Evolutionary conservation across 92 coral and sea anemone species (phyloP), one percentile per base, ranked within the genome.

Genomic region (Epizoanthus fatuus): DNA sequence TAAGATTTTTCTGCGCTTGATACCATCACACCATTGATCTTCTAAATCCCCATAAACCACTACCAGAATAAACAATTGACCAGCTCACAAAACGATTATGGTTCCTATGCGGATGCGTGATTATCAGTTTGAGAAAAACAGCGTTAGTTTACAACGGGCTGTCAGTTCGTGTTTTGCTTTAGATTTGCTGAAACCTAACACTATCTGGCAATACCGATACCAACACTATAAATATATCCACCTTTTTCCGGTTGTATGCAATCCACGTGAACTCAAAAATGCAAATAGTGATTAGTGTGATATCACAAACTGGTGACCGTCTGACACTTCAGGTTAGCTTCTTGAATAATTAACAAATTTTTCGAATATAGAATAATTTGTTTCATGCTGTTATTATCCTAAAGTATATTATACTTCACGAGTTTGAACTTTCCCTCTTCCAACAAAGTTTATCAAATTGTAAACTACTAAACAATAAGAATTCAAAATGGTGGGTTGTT

Each of bases 391-490:
- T 29, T 60, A 54, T 32, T 35, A 29, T 74, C 63, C 44, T 6
- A 53, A 53, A 29, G 42, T 63, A 74, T 54, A 74, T 13, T 54
- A 74, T 13, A 74, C 56, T 52, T 32, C 63, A 54, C 15, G n/a
- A 13, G 64, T 52, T 35, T 54, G 64, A 10, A 74, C 63, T 17
- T 25, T 13, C 16, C 13, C 2, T 74, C 14, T 52, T 53, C 51
- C 79, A 74, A 74, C 79, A 74, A 54, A 74, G 63, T 15, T 53
- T 74, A 74, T 74, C 45, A 15, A 44, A 29, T 8, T 32, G 32
- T 35, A 54, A 53, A 74, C 44, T 2, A 51, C 25, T 8, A 25
- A 71, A 45, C 76, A 25, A 71, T 20, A 14, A 13, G 47, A 73
- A 54, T 53, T 14, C 63, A 17, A 25, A 62, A 60, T 53, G 54